phyloP scores from a whole-genome alignment of 2,888 invertebrate genomes.

The Enoplolaimus lenunculus region DNA sequence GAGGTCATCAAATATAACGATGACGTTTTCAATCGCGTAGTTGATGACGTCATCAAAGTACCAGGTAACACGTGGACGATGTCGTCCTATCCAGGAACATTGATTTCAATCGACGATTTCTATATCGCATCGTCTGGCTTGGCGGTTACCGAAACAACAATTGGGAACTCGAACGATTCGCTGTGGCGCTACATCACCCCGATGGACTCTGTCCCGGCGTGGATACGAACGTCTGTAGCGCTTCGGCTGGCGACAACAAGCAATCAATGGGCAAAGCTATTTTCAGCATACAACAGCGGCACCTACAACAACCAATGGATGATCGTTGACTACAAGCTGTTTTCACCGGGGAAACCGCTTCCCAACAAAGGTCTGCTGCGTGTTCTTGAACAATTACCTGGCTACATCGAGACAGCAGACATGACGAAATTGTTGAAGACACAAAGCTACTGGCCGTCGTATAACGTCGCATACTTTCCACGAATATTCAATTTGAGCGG shows the following conservation, averaged over 20 bases:
- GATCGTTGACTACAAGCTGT: slow-evolving; percentile 57
- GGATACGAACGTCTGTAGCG: slow-evolving; percentile 63
- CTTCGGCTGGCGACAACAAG: slow-evolving; percentile 62
- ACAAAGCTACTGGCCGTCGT: slow-evolving; percentile 59
- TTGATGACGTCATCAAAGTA: not conserved
- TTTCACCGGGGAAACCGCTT: slow-evolving; percentile 45
- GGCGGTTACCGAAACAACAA: slow-evolving; percentile 60
- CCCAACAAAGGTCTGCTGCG: slow-evolving; percentile 49
- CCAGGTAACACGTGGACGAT: slow-evolving; percentile 27
- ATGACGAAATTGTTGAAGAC: slow-evolving; percentile 53
- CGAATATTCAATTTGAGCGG: slow-evolving; percentile 54
- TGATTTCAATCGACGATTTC: slow-evolving; percentile 41
- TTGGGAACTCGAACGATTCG: slow-evolving; percentile 58
- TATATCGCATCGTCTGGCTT: slow-evolving; percentile 34
- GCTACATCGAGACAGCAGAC: slow-evolving; percentile 50
- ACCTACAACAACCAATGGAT: slow-evolving; percentile 79
- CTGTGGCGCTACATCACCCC: slow-evolving; percentile 57
- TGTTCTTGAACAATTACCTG: slow-evolving; percentile 61
- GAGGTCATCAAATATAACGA: not conserved
- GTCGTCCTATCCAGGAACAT: slow-evolving; percentile 39
- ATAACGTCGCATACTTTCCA: slow-evolving; percentile 52
- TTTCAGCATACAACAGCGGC: slow-evolving; percentile 59
- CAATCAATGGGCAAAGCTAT: slow-evolving; percentile 57
- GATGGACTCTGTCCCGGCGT: slow-evolving; percentile 51
- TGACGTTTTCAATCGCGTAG: not conserved